Evolutionary conservation across 2,797 vertebrate species (phyloP).

Genomic region (Enteromius anoplus): DNA sequence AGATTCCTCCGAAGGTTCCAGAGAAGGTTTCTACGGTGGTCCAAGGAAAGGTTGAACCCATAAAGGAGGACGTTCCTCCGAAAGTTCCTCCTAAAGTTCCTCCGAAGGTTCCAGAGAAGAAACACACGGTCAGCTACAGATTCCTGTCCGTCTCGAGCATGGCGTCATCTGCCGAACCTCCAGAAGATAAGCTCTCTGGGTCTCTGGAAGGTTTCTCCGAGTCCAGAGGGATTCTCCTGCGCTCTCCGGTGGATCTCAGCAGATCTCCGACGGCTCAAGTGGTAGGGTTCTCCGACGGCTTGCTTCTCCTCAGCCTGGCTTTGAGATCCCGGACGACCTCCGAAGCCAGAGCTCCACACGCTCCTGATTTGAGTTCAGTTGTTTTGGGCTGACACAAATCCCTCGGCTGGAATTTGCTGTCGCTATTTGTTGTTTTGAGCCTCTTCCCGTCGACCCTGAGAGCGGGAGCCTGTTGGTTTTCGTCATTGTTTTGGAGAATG

Average conservation of each 20-base stretch:
- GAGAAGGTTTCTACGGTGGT: not conserved
- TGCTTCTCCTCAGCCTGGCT: conserved; percentile 51
- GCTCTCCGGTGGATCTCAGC: conserved; percentile 75
- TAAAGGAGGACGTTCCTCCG: conserved; percentile 26
- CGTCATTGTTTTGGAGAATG: conserved; percentile 35
- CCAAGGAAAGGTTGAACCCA: not conserved
- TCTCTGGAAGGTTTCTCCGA: conserved; percentile 71
- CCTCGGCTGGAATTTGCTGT: conserved; percentile 57
- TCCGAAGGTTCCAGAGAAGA: conserved; percentile 82
- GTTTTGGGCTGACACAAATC: conserved; percentile 66
- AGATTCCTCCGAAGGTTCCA: not conserved
- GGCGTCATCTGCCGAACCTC: conserved; percentile 64
- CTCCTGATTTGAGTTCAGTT: conserved; percentile 30
- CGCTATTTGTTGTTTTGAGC: conserved; percentile 19
- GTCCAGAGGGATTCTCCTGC: conserved; percentile 67
- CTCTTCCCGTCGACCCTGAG: not conserved
- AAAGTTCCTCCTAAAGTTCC: conserved; percentile 72
- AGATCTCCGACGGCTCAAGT: conserved; percentile 82
- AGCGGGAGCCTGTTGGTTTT: conserved; percentile 22
- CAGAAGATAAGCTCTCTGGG: conserved; percentile 69
- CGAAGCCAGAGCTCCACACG: conserved; percentile 67
- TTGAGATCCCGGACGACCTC: conserved; percentile 66
- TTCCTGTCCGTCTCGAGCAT: conserved; percentile 74
- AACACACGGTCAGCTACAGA: conserved; percentile 80
- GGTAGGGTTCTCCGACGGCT: conserved; percentile 76